phyloP scores from a whole-genome alignment of 2,888 invertebrate genomes.

The Chrysina gloriosa region DNA sequence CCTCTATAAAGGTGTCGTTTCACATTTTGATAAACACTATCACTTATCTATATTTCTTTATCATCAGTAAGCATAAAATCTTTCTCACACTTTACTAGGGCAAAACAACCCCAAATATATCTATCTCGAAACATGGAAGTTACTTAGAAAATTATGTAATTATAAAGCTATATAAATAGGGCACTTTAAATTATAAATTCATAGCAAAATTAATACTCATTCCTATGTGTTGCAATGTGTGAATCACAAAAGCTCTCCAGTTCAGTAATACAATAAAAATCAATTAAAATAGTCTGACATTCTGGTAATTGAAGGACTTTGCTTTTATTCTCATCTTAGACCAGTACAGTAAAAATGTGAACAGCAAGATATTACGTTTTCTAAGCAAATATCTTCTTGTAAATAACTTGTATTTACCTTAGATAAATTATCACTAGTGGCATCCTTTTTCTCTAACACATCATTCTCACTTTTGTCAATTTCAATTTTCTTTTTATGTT shows the following conservation, averaged over 20 bases:
- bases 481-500: conserved; percentile 75
- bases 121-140: background rate
- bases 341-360: background rate
- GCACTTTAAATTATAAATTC: background rate
- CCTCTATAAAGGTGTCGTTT: no score
- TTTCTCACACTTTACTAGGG: no score
- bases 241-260: conserved; percentile 17
- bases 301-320: background rate
- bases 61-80: no score
- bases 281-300: conserved; percentile 10
- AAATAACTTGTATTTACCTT: conserved; percentile 50
- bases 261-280: conserved; percentile 17
- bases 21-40: no score
- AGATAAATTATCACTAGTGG: conserved; percentile 51
- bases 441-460: conserved; percentile 47
- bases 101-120: no score
- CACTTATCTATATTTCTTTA: no score
- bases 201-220: background rate
- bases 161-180: background rate
- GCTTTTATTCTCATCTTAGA: background rate
- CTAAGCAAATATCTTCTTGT: conserved; percentile 20
- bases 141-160: background rate
- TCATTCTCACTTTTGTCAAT: conserved; percentile 54
- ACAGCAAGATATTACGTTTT: background rate
- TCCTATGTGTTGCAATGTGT: conserved; percentile 26